Conservation (phyloP, 2,888 invertebrate species). For the Andrena haemorrhoa region DNA sequence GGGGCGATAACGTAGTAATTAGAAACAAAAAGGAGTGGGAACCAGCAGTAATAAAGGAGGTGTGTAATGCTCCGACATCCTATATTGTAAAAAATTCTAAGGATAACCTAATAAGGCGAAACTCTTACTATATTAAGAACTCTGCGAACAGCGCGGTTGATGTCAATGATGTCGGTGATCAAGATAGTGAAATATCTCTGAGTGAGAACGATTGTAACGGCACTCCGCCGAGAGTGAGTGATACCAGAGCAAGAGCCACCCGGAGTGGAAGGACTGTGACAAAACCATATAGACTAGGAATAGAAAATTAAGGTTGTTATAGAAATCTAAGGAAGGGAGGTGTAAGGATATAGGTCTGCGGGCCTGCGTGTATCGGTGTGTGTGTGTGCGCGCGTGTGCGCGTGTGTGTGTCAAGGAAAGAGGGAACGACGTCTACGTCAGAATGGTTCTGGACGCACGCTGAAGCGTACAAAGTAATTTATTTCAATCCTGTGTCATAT, state of each 20-base stretch:
- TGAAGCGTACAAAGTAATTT: too few relatives aligned
- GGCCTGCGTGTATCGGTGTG: too few relatives aligned
- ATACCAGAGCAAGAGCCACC: background rate
- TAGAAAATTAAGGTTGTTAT: background rate
- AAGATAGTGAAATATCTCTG: background rate
- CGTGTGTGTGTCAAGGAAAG: too few relatives aligned
- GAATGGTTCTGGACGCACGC: too few relatives aligned
- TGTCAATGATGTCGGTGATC: background rate
- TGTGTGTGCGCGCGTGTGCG: too few relatives aligned
- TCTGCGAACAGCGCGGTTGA: background rate
- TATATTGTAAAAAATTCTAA: background rate
- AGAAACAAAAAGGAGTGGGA: constrained; percentile 7
- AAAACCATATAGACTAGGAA: background rate
- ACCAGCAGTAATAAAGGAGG: constrained; percentile 1
- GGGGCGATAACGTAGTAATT: background rate
- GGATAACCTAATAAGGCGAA: background rate
- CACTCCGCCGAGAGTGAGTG: too few relatives aligned
- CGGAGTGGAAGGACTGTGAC: background rate
- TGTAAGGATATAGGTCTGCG: too few relatives aligned
- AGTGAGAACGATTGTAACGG: background rate
- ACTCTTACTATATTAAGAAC: background rate
- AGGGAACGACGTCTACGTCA: too few relatives aligned
- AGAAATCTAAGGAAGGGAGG: background rate
- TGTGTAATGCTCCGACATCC: background rate
- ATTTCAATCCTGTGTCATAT: too few relatives aligned